These are phyloP conservation scores for Esox lucius DNA, from an alignment of 2,797 vertebrate species.

Conservation along the genomic window DNA sequence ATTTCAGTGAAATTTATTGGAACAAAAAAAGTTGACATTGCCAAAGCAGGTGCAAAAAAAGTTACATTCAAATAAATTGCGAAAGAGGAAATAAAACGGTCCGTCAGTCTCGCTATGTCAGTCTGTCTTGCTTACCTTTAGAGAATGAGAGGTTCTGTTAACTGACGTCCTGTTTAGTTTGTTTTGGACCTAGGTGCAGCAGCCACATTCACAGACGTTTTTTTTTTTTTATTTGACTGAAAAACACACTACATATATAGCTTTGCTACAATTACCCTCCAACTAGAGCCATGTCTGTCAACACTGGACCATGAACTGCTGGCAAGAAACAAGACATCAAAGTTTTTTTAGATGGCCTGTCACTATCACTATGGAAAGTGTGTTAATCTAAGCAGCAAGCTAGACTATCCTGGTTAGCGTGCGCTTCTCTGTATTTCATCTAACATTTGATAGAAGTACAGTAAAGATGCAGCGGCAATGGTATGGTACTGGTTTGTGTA, in stretches of 20 bases:
- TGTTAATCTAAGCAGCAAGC: constrained; percentile 29
- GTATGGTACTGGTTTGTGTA: constrained; percentile 20
- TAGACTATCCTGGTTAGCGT: constrained; percentile 15
- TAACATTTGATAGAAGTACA: constrained; percentile 10
- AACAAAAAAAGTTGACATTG: too few relatives aligned
- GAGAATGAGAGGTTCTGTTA: not conserved
- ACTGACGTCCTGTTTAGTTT: constrained; percentile 27
- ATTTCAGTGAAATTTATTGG: too few relatives aligned
- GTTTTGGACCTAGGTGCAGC: constrained; percentile 63
- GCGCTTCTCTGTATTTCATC: constrained; percentile 10
- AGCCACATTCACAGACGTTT: constrained; percentile 51
- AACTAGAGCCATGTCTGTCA: not conserved
- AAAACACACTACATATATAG: constrained; percentile 56
- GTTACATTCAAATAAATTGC: not conserved
- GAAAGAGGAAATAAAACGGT: not conserved
- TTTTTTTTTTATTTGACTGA: constrained; percentile 63
- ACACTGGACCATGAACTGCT: constrained; percentile 6
- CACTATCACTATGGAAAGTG: constrained; percentile 28
- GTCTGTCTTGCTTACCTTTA: not conserved
- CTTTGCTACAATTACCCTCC: not conserved
- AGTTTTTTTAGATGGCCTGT: constrained; percentile 22
- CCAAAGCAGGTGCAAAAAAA: too few relatives aligned
- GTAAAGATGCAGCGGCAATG: constrained; percentile 10
- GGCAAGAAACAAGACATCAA: not conserved
- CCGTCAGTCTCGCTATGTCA: not conserved